These are phyloP conservation scores for Phasianus colchicus DNA, from an alignment of 2,113 vertebrate genomes.

Conservation along the genomic window DNA sequence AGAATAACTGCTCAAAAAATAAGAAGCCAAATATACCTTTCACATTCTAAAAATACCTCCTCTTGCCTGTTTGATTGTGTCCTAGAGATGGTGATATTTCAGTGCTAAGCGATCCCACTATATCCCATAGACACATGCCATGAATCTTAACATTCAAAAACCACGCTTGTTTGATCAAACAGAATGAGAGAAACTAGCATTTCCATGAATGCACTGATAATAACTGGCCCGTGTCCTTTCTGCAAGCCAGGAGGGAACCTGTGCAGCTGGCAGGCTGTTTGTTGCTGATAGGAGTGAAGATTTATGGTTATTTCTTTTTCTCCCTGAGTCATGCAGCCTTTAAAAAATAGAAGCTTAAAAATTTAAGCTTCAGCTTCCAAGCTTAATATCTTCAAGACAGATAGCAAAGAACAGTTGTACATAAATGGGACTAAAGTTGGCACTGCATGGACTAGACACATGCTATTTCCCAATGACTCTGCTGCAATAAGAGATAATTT, in stretches of 20 bases:
- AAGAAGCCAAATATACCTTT: not conserved
- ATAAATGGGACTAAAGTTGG: not conserved
- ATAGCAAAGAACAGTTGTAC: not conserved
- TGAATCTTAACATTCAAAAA: not conserved
- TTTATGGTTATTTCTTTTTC: not conserved
- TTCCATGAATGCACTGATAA: not conserved
- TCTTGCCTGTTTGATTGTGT: not conserved
- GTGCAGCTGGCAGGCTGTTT: not conserved
- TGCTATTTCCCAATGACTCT: not conserved
- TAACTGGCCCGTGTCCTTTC: rapidly evolving
- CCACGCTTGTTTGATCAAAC: not conserved
- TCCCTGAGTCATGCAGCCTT: rapidly evolving
- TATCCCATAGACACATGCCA: not conserved
- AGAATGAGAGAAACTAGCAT: not conserved
- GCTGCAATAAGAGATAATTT: not conserved
- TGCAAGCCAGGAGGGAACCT: not conserved
- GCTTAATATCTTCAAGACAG: not conserved
- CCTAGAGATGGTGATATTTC: not conserved
- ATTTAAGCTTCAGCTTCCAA: not conserved
- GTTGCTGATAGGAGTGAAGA: not conserved
- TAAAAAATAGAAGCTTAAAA: not conserved
- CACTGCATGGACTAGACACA: not conserved
- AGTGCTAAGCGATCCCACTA: not conserved
- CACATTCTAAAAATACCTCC: not conserved
- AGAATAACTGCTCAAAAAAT: not conserved